A percentile compares a stretch with the other conserved stretches of the same genome.
phyloP scores from a whole-genome alignment of 2,113 vertebrate species.

The Chrysemys picta region DNA sequence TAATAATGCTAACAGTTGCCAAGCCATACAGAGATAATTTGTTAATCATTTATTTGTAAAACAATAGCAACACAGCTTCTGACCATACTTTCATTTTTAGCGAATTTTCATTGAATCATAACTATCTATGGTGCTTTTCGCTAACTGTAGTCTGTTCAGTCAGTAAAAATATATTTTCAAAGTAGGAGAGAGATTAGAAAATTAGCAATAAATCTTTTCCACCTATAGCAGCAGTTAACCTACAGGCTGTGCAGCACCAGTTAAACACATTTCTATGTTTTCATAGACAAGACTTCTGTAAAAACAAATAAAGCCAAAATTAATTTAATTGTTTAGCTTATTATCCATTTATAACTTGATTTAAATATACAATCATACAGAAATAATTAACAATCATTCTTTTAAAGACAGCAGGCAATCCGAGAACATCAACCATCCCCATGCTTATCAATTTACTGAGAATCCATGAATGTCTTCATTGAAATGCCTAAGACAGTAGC shows the following conservation, averaged over 20 bases:
- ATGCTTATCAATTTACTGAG: neutral
- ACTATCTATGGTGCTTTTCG: neutral
- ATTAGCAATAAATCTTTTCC: neutral
- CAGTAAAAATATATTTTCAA: neutral
- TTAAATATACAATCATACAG: neutral
- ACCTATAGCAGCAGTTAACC: neutral
- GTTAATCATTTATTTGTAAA: neutral
- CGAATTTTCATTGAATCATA: neutral
- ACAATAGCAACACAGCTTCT: neutral
- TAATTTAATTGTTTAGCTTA: neutral
- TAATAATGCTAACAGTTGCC: neutral
- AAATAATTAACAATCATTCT: neutral
- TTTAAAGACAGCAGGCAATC: neutral
- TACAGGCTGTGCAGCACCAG: too few species aligned
- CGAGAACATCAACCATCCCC: neutral
- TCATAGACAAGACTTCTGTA: neutral
- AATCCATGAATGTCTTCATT: neutral
- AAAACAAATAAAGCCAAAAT: neutral
- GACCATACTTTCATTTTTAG: neutral
- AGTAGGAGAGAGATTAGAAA: neutral
- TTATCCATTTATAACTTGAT: neutral
- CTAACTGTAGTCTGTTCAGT: neutral
- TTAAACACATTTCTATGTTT: neutral
- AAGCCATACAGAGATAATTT: neutral
- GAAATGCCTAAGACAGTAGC: neutral